Base-by-base conservation (phyloP, 2,797 vertebrate species). In the Petrocephalus sullivani region DNA sequence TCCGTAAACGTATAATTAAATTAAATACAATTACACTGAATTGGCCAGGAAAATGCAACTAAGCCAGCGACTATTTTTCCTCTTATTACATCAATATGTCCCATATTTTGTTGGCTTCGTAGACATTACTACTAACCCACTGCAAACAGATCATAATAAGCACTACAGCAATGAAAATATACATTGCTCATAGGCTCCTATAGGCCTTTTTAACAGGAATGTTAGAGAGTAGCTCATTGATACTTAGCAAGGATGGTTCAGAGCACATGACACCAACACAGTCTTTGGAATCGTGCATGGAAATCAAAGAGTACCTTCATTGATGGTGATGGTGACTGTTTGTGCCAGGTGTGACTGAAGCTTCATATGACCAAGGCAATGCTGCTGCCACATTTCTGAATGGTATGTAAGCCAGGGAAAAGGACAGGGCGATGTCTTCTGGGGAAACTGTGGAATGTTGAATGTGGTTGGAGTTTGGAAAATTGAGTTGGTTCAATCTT, bases 391-490 rank as follows among this genome's bases (percentile, higher is more conserved):
- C 4, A 67, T 23, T 87, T n/a, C 53, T 57, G 23, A 56, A 8
- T 46, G 53, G 33, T 16, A 53, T 54, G 54, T 8, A 82, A 60
- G 46, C n/a, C 14, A 82, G 37, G 9, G 71, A 37, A 82, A 82
- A 57, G 75, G 56, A 14, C 5, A 16, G 51, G 53, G n/a, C 87
- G 7, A 21, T 81, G 56, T 51, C 87, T 61, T 12, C 19, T 33
- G 58, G 10, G 56, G 37, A n/a, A 58, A 85, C 33, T 88, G 75
- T 60, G 56, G 87, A 78, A 88, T 83, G 56, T 78, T 61, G 75
- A 88, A 83, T 60, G 87, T 19, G 75, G 23, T 83, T 83, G 75
- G 75, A 78, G 56, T 46, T 57, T 57, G 75, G 87, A 83, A 88
- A 88, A 78, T 85, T 60, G 33, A 88, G 56, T 60, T 83, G 56